phyloP scores from a whole-genome alignment of 1,140 invertebrate species.

The Fopius arisanus region DNA sequence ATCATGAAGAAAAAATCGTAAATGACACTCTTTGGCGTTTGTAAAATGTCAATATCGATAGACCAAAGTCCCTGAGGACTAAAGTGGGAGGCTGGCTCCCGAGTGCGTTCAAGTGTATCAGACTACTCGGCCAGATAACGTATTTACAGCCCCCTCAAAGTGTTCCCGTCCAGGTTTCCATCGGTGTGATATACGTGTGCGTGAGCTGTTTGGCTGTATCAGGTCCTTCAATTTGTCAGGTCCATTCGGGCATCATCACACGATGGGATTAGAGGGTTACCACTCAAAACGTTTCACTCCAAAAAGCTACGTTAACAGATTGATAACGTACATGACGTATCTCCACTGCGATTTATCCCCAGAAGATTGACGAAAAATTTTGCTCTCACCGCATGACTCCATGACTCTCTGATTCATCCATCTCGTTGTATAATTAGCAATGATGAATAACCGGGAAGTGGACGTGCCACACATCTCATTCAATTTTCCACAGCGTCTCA shows the following conservation, averaged over 20 bases:
- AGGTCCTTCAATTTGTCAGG: background rate
- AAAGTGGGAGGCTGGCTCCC: slow-evolving; percentile 8
- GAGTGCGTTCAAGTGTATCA: slow-evolving; percentile 45
- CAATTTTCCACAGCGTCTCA: background rate
- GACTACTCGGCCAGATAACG: slow-evolving; percentile 45
- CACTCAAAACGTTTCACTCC: background rate
- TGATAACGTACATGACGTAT: background rate
- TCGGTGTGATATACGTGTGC: slow-evolving; percentile 16
- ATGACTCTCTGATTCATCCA: background rate
- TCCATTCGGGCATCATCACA: background rate
- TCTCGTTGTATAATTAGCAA: background rate
- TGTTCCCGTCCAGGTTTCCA: slow-evolving; percentile 35
- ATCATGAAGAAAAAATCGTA: too few relatives aligned
- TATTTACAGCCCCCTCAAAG: slow-evolving; percentile 47
- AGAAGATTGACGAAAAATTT: background rate
- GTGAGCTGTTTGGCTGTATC: background rate
- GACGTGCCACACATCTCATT: background rate
- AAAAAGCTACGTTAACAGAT: background rate
- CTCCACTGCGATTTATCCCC: background rate
- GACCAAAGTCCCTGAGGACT: background rate
- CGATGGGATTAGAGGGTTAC: background rate
- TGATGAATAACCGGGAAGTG: background rate
- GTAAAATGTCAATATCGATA: background rate
- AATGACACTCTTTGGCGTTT: too few relatives aligned
- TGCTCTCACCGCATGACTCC: background rate